Conservation (phyloP, 2,113 vertebrate species). For the Naja naja region DNA sequence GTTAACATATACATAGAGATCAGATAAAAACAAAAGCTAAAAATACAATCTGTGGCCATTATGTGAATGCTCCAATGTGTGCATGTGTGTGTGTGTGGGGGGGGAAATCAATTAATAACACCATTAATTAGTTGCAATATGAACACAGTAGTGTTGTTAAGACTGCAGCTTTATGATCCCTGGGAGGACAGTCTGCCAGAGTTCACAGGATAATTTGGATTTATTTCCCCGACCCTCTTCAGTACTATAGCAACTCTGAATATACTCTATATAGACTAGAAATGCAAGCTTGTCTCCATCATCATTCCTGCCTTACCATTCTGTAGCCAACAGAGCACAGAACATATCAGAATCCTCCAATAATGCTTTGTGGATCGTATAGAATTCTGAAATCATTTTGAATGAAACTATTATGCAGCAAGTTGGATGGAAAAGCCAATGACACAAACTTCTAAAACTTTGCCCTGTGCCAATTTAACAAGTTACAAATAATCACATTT, state of each 20-base stretch:
- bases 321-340: not conserved
- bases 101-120: not conserved
- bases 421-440: slow-evolving; percentile 1
- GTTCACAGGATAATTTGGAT: not conserved
- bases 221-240: not conserved
- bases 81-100: too few relatives aligned
- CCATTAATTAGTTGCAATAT: not conserved
- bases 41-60: not conserved
- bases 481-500: slow-evolving; percentile 37
- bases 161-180: not conserved
- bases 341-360: not conserved
- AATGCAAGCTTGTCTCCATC: not conserved
- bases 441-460: not conserved
- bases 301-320: not conserved
- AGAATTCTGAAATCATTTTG: not conserved
- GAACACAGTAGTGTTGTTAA: not conserved
- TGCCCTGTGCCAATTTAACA: slow-evolving; percentile 31
- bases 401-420: not conserved
- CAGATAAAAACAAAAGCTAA: not conserved
- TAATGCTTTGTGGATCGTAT: not conserved
- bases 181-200: not conserved
- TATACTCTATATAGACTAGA: not conserved
- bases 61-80: not conserved
- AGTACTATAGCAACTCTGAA: not conserved
- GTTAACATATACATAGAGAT: not conserved